A percentile compares a stretch with the other conserved stretches of the same genome.
These are phyloP conservation scores for Cyrtodaria siliqua DNA, from an alignment of 2,888 invertebrate species.

Conservation along the genomic window DNA sequence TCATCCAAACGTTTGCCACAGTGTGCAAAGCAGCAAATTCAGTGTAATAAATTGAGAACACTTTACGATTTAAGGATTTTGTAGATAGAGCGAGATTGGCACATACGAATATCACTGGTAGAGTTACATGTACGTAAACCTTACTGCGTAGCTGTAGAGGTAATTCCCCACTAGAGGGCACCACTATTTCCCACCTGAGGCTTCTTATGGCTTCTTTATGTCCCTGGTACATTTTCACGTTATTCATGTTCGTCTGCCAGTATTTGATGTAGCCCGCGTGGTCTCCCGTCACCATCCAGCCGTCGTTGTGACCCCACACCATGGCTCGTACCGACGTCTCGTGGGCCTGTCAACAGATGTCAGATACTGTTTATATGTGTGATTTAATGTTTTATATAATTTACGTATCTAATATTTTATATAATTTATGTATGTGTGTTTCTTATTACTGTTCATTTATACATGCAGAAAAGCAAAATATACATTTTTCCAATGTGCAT, in stretches of 20 bases:
- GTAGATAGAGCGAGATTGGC: slow-evolving; percentile 6
- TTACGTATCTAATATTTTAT: too few relatives aligned
- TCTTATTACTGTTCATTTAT: too few relatives aligned
- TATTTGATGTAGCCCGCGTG: slow-evolving; percentile 99
- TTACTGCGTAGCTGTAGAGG: slow-evolving; percentile 40
- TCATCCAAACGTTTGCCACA: too few relatives aligned
- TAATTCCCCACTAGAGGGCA: slow-evolving; percentile 40
- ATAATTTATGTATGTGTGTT: too few relatives aligned
- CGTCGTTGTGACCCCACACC: slow-evolving; percentile 99
- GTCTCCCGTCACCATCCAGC: slow-evolving; percentile 99
- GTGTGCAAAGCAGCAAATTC: too few relatives aligned
- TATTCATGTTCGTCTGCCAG: slow-evolving; percentile 99
- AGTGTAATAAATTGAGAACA: too few relatives aligned
- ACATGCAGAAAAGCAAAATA: too few relatives aligned
- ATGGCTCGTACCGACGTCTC: slow-evolving; percentile 99
- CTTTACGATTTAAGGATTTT: too few relatives aligned
- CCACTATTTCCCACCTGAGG: slow-evolving; percentile 91
- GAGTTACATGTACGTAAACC: slow-evolving; percentile 45
- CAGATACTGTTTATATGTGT: too few relatives aligned
- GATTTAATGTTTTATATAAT: too few relatives aligned
- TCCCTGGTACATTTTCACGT: slow-evolving; percentile 99
- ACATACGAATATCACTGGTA: slow-evolving; percentile 18
- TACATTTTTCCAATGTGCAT: too few relatives aligned
- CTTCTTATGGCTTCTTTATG: slow-evolving; percentile 99
- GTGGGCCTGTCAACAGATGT: slow-evolving; percentile 92